Conservation (phyloP, 2,888 invertebrate genomes). For the Bombylius discolor region DNA sequence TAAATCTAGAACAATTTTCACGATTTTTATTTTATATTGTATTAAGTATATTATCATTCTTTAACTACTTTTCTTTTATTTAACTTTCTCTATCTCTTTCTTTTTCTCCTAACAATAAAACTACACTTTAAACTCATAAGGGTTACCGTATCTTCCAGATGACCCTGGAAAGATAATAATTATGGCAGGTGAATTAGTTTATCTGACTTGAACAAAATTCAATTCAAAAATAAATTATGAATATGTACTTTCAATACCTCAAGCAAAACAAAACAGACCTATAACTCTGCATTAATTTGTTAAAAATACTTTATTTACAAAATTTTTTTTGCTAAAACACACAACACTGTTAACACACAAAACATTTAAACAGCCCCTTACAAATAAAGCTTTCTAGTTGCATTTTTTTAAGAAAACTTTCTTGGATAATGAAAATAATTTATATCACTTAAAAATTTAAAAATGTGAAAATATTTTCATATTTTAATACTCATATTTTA, state of each 20-base stretch:
- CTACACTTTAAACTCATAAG: conserved; percentile 25
- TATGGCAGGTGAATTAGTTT: conserved; percentile 35
- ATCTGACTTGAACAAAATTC: neutral
- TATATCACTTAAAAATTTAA: no score
- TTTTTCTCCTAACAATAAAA: neutral
- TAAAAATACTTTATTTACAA: conserved; percentile 19
- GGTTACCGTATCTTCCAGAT: conserved; percentile 37
- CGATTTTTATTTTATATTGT: no score
- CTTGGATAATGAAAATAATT: no score
- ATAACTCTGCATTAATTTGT: conserved; percentile 9
- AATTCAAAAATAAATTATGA: no score
- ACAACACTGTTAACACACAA: no score
- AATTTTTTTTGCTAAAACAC: neutral
- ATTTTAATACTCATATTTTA: no score
- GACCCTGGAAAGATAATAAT: conserved; percentile 38
- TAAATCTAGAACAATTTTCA: no score
- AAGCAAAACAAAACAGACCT: neutral
- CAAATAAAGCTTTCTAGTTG: no score
- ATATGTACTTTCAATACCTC: neutral
- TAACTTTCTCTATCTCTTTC: neutral
- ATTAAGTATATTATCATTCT: no score
- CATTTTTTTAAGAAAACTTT: no score
- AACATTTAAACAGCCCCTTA: no score
- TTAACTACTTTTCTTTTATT: neutral
- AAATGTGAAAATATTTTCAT: no score